Evolutionary conservation across 2,113 vertebrate genomes (phyloP).

Genomic region (Condylura cristata): DNA sequence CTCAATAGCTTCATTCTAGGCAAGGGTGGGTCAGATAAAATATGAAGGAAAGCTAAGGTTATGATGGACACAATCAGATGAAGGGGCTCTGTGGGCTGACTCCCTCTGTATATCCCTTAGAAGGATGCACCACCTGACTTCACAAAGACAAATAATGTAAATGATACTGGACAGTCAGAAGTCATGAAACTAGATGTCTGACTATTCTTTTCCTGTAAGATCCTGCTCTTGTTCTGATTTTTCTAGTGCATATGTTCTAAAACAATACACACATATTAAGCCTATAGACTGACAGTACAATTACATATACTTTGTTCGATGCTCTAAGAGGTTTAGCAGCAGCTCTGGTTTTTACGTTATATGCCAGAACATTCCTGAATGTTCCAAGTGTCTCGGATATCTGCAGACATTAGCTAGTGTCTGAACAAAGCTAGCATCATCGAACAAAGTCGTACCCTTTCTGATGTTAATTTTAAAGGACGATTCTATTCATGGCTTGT

Average conservation of each 20-base stretch:
- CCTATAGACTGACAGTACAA: neutral
- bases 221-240: neutral
- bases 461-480: neutral
- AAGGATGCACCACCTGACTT: neutral
- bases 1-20: neutral
- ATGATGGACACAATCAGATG: neutral
- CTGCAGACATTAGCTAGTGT: neutral
- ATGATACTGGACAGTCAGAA: neutral
- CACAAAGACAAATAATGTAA: conserved; percentile 22
- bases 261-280: neutral
- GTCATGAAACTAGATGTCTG: neutral
- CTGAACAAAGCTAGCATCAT: neutral
- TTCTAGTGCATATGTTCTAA: neutral
- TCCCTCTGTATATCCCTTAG: neutral
- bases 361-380: neutral
- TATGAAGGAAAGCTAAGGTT: neutral
- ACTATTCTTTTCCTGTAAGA: neutral
- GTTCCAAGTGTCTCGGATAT: neutral
- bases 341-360: neutral
- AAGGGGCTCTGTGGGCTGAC: neutral
- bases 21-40: neutral
- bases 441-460: neutral
- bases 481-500: neutral
- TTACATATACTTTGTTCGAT: neutral
- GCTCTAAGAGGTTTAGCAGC: neutral